Percentiles rank a stretch among this genome's conserved stretches.
Conservation (phyloP, 2,797 vertebrate species). For the Todus mexicanus region DNA sequence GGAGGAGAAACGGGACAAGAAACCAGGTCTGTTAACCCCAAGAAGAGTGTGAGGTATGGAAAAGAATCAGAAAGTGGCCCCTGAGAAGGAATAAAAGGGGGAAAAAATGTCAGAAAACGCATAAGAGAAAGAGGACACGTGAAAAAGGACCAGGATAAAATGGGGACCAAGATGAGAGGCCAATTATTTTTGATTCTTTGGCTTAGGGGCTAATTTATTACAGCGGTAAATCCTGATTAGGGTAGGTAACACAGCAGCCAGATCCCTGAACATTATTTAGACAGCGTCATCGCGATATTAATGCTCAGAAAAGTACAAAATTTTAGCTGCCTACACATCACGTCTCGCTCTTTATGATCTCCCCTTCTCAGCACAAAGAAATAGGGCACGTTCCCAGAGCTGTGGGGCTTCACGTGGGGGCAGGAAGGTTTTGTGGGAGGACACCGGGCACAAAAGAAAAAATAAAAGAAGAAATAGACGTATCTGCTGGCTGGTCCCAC, state of each 20-base stretch:
- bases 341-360: neutral
- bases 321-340: neutral
- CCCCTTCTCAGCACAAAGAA: neutral
- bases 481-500: too few species aligned
- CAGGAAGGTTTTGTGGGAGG: neutral
- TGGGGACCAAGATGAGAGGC: neutral
- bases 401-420: rapidly evolving
- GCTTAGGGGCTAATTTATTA: conserved; percentile 26
- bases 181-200: conserved; percentile 53
- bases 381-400: neutral
- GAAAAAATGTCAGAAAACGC: neutral
- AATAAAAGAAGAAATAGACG: too few species aligned
- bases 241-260: neutral
- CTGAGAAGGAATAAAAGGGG: neutral
- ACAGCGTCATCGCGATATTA: neutral
- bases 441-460: too few species aligned
- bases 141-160: neutral
- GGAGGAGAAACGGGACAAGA: neutral
- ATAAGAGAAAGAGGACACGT: neutral
- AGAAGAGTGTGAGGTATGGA: neutral
- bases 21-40: neutral
- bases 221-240: neutral
- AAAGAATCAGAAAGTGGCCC: neutral
- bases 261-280: conserved; percentile 6
- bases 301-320: neutral